Conservation (phyloP, 2,797 vertebrate species). For the Hephaestus fuliginosus region DNA sequence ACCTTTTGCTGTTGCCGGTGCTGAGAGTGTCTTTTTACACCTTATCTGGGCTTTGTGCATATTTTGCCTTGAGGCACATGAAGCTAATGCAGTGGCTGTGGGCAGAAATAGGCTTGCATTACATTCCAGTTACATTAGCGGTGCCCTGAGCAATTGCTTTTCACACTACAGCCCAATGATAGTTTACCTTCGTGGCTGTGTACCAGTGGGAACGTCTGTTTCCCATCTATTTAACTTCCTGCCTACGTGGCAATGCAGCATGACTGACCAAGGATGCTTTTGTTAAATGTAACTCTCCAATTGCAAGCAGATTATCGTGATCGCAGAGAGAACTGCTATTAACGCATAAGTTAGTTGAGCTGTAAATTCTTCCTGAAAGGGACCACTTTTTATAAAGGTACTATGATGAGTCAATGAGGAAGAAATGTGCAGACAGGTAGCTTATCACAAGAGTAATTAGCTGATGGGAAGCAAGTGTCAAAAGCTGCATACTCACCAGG, state of each 20-base stretch:
- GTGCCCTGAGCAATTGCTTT: slow-evolving; percentile 30
- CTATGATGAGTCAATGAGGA: slow-evolving; percentile 6
- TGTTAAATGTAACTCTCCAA: not conserved
- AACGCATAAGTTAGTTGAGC: no score
- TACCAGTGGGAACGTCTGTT: not conserved
- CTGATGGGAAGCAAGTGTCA: slow-evolving; percentile 11
- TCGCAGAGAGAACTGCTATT: not conserved
- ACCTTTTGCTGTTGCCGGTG: slow-evolving; percentile 52
- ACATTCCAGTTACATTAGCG: slow-evolving; percentile 28
- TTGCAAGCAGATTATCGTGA: not conserved
- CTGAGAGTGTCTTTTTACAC: slow-evolving; percentile 52
- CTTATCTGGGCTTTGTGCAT: slow-evolving; percentile 51
- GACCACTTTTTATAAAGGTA: not conserved
- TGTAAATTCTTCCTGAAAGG: not conserved
- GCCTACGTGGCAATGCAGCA: not conserved
- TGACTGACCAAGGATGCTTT: not conserved
- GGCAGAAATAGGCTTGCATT: slow-evolving; percentile 24
- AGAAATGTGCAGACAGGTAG: not conserved
- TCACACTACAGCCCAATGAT: not conserved
- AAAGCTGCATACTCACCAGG: not conserved
- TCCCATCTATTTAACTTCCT: not conserved
- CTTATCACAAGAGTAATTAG: slow-evolving; percentile 21
- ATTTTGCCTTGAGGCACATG: slow-evolving; percentile 54
- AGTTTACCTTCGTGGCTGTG: not conserved
- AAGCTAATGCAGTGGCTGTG: slow-evolving; percentile 42